These are phyloP conservation scores for Enteromius viviparus DNA, from an alignment of 2,797 vertebrate species.

Conservation along the genomic window DNA sequence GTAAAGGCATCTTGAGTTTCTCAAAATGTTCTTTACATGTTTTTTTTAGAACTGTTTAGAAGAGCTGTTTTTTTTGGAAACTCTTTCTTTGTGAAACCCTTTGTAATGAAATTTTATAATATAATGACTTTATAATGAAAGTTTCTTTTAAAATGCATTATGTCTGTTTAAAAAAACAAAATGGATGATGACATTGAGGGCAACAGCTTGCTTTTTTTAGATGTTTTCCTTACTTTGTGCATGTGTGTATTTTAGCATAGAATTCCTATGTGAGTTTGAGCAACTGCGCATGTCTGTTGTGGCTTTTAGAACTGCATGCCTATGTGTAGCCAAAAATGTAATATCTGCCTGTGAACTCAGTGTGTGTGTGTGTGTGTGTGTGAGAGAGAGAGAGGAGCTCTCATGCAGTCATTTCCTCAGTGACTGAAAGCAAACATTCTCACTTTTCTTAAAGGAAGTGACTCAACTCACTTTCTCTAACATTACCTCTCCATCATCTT, in stretches of 20 bases:
- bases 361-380: slow-evolving; percentile 10
- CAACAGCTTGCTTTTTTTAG: slow-evolving; percentile 6
- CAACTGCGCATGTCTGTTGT: slow-evolving; percentile 21
- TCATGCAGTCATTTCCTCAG: slow-evolving; percentile 79
- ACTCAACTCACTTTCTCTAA: slow-evolving; percentile 65
- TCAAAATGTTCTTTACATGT: background rate
- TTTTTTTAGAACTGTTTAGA: background rate
- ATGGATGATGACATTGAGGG: background rate
- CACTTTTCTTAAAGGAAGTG: slow-evolving; percentile 76
- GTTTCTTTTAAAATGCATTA: background rate
- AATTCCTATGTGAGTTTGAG: slow-evolving; percentile 51
- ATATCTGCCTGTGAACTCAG: slow-evolving; percentile 71
- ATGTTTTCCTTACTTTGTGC: slow-evolving; percentile 1
- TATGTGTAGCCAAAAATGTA: slow-evolving; percentile 71
- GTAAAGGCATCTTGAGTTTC: background rate
- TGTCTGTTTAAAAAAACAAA: background rate
- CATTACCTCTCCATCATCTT: slow-evolving; percentile 12
- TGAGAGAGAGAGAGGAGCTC: slow-evolving; percentile 19
- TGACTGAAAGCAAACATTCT: slow-evolving; percentile 77
- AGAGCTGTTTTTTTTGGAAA: background rate
- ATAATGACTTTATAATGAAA: background rate
- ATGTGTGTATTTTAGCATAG: slow-evolving; percentile 13
- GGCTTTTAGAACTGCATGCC: slow-evolving; percentile 41
- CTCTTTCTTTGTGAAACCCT: background rate
- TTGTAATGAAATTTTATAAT: background rate